A percentile compares a stretch with the other conserved stretches of the same genome.
Evolutionary conservation across 2,797 vertebrate species (phyloP).

Genomic region (Girardinus metallicus): DNA sequence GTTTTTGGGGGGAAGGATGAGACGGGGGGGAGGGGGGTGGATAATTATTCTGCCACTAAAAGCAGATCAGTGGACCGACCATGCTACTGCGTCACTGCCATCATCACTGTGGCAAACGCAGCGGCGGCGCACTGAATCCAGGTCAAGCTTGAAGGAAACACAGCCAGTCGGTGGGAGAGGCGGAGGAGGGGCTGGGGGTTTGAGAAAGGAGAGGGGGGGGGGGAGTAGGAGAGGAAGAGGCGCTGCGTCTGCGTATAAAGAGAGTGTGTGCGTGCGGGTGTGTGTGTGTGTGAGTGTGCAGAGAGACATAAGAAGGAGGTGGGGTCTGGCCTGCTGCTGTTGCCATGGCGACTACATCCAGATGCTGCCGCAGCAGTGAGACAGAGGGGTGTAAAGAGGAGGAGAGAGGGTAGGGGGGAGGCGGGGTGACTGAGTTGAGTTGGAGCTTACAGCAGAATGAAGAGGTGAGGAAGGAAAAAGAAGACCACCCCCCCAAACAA

Average conservation of each 20-base stretch:
- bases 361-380: slow-evolving; percentile 78
- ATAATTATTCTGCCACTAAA: slow-evolving; percentile 37
- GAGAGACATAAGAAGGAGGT: slow-evolving; percentile 43
- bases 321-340: slow-evolving; percentile 74
- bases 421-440: slow-evolving; percentile 33
- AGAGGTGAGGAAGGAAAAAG: slow-evolving; percentile 38
- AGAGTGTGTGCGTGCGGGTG: slow-evolving; percentile 3
- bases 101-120: slow-evolving; percentile 44
- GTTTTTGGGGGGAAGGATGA: no score
- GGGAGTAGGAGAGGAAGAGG: slow-evolving; percentile 42
- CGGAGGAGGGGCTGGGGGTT: slow-evolving; percentile 40
- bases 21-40: not conserved
- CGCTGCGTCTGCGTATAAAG: slow-evolving; percentile 43
- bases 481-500: slow-evolving; percentile 38
- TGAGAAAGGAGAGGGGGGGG: slow-evolving; percentile 47
- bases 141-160: slow-evolving; percentile 76
- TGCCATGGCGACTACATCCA: slow-evolving; percentile 79
- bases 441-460: slow-evolving; percentile 52
- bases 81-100: slow-evolving; percentile 50
- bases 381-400: slow-evolving; percentile 57
- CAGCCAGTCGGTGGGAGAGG: slow-evolving; percentile 50
- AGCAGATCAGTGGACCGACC: slow-evolving; percentile 63
- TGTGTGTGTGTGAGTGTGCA: slow-evolving; percentile 11
- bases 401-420: not conserved
- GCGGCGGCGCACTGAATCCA: slow-evolving; percentile 65